Base-by-base conservation (phyloP, 1,140 invertebrate species). In the Thaumatotibia leucotreta region DNA sequence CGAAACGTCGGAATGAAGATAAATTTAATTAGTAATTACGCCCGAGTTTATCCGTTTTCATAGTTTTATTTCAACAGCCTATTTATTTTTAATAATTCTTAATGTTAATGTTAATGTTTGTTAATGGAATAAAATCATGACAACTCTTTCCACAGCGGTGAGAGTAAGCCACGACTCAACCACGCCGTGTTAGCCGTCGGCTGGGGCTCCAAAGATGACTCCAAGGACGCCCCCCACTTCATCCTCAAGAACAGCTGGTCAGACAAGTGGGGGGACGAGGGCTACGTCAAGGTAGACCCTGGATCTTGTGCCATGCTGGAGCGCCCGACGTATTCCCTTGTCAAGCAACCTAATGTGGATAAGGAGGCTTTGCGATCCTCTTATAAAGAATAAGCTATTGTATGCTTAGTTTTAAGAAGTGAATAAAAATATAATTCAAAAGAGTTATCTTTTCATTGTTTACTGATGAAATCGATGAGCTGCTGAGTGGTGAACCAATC, bases 211-310 rank as follows among this genome's bases (percentile, higher is more conserved):
- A 61, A 45, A 0, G 39, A 45, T 17, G 39, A 45, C 39, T 45
- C 39, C 4, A 45, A 66, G 11, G 61, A 68, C 9, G 68, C 70
- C 6, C 73, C 76, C 10, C 69, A 83, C 74, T 81, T 86, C 72
- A 77, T 81, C 11, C 66, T 86, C 23, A 88, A 88, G 78, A 88
- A 88, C 70, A 82, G 82, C 23, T 88, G 84, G 84, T 77, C 79
- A 3, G 69, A 72, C 10, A 64, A 65, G 49, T 86, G 79, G 80
- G 83, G 83, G 11, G 82, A 85, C 9, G 72, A 67, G 27, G 86
- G 86, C 1, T 88, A 79, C 75, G 35, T 63, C 29, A 70, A 78
- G 31, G 39, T 88, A 63, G 81, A 84, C 31, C 82, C 74, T 39
- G 72, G 75, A 4, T 64, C 76, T 63, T 83, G 80, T 72, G 83